Conservation (phyloP, 2,113 vertebrate species). For the Ictalurus furcatus region DNA sequence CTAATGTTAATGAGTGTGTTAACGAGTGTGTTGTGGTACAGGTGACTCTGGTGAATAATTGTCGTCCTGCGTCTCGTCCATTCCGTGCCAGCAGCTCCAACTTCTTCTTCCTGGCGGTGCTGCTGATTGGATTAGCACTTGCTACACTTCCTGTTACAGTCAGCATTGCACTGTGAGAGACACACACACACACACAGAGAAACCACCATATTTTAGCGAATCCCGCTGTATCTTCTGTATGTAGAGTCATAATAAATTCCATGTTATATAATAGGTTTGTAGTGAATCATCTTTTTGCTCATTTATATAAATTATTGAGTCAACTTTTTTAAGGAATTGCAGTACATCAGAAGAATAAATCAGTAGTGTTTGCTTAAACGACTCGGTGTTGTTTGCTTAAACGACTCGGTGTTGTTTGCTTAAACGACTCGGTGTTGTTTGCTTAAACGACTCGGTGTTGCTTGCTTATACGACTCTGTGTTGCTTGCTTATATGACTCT, state of each 20-base stretch:
- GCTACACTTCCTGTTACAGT: slow-evolving; percentile 82
- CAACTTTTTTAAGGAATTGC: neutral
- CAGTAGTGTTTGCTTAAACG: too few relatives aligned
- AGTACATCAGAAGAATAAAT: neutral
- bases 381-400: too few relatives aligned
- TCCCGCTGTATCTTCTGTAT: neutral
- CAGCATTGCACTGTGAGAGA: slow-evolving; percentile 84
- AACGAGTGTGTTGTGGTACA: neutral
- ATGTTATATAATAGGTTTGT: neutral
- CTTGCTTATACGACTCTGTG: too few relatives aligned
- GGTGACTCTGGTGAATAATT: slow-evolving; percentile 83
- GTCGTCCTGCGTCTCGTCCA: slow-evolving; percentile 81
- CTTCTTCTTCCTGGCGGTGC: slow-evolving; percentile 89
- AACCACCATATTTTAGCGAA: neutral
- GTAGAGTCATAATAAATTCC: neutral
- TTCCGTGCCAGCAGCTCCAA: slow-evolving; percentile 91
- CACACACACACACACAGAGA: slow-evolving; percentile 1
- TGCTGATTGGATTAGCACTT: slow-evolving; percentile 86
- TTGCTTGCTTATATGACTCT: too few relatives aligned
- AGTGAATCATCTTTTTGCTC: neutral
- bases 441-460: too few relatives aligned
- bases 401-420: too few relatives aligned
- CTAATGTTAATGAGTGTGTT: neutral
- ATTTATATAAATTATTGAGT: too few relatives aligned
- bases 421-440: too few relatives aligned